A percentile compares a stretch with the other conserved stretches of the same genome.
Conservation (phyloP, 1,140 invertebrate species). For the Coboldia fuscipes region DNA sequence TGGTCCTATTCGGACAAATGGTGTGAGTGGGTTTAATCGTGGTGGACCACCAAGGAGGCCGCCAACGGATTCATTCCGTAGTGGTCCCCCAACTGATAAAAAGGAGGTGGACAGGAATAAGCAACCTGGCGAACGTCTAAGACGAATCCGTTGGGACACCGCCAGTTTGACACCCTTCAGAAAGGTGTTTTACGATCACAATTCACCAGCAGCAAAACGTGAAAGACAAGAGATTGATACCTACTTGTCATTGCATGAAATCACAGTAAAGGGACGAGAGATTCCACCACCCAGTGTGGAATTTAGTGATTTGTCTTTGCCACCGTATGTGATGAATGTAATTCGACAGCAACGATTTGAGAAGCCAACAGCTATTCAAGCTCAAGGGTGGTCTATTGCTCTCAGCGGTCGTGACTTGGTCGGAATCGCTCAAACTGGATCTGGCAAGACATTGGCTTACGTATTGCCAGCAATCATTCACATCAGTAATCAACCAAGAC, state of each 20-base stretch:
- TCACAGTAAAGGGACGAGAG: conserved; percentile 58
- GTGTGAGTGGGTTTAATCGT: too few relatives aligned
- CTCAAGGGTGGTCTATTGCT: conserved; percentile 84
- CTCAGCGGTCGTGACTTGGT: conserved; percentile 81
- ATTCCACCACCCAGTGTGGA: conserved; percentile 61
- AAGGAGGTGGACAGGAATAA: conserved; percentile 10
- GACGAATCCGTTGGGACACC: conserved; percentile 64
- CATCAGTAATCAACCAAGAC: conserved; percentile 72
- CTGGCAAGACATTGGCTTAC: conserved; percentile 76
- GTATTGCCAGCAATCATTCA: conserved; percentile 75
- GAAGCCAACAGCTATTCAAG: conserved; percentile 74
- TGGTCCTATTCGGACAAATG: too few relatives aligned
- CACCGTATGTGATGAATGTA: conserved; percentile 59
- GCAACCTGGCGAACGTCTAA: conserved; percentile 46
- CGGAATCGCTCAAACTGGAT: conserved; percentile 90
- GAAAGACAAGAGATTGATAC: conserved; percentile 46
- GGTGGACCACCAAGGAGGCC: too few relatives aligned
- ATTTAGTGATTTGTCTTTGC: conserved; percentile 65
- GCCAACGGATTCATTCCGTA: conserved; percentile 39
- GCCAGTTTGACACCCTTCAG: conserved; percentile 64
- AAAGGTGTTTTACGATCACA: conserved; percentile 81
- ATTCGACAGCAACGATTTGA: conserved; percentile 64
- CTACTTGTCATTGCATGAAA: conserved; percentile 53
- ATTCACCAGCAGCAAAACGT: conserved; percentile 44
- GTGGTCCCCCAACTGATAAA: conserved; percentile 53